Conservation (phyloP, 2,888 invertebrate genomes). For the Phrixothrix hirtus region DNA sequence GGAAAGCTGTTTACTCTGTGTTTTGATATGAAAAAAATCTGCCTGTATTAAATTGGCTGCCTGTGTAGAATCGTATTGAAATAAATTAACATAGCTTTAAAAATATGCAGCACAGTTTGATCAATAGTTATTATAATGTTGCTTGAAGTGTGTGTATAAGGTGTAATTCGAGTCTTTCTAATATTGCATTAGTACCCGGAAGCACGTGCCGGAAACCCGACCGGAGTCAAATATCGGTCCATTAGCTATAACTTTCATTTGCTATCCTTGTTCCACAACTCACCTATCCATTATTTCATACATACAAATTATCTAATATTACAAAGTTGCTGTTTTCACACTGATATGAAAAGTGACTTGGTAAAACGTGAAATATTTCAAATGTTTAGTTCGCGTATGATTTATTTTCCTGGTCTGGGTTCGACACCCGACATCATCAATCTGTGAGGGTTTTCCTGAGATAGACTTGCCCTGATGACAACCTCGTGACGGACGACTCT, state of each 20-base stretch:
- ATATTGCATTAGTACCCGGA: constrained; percentile 38
- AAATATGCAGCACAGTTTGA: neutral
- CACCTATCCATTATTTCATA: constrained; percentile 3
- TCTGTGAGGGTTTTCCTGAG: constrained; percentile 47
- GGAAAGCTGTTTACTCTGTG: no score
- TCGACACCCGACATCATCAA: constrained; percentile 50
- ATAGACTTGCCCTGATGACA: constrained; percentile 45
- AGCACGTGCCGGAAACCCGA: constrained; percentile 48
- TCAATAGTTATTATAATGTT: neutral
- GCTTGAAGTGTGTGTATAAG: constrained; percentile 11
- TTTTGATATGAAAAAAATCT: no score
- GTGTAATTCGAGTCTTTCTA: constrained; percentile 39
- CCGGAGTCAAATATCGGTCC: constrained; percentile 47
- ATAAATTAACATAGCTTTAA: no score
- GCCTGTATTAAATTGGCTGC: no score
- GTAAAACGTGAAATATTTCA: constrained; percentile 20
- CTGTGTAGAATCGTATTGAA: neutral
- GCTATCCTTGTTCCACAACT: constrained; percentile 14
- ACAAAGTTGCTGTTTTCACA: no score
- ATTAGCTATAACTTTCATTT: constrained; percentile 40
- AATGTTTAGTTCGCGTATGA: constrained; percentile 38
- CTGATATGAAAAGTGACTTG: no score
- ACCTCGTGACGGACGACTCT: constrained; percentile 47
- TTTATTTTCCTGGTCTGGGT: constrained; percentile 49
- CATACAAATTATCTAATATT: no score